Evolutionary conservation across 1,140 invertebrate genomes (phyloP).

Genomic region (Ceratina japonica): DNA sequence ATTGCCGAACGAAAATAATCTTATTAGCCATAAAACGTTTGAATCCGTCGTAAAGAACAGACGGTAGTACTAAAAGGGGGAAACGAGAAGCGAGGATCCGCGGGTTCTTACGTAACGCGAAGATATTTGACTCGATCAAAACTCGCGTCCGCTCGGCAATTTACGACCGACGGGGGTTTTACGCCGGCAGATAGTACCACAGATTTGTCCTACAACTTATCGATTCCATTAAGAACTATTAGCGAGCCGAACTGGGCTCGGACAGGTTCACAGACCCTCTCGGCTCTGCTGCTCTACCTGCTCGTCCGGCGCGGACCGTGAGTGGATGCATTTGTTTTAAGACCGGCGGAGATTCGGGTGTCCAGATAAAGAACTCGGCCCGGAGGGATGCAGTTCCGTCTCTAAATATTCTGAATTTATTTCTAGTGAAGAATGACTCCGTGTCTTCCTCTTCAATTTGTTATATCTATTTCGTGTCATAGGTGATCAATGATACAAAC

Average conservation of each 20-base stretch:
- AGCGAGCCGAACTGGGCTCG: constrained; percentile 32
- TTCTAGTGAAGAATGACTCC: not conserved
- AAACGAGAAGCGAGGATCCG: not conserved
- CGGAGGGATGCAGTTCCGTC: constrained; percentile 21
- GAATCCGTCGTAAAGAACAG: constrained; percentile 1
- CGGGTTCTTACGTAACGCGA: constrained; percentile 11
- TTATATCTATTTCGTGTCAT: not conserved
- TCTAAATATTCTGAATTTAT: constrained; percentile 46
- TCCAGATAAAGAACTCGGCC: constrained; percentile 50
- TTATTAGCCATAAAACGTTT: constrained; percentile 32
- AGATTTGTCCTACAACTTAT: constrained; percentile 68
- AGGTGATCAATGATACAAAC: not conserved
- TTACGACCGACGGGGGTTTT: constrained; percentile 53
- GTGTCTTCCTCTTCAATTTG: not conserved
- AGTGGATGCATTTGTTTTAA: constrained; percentile 62
- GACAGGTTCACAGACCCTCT: not conserved
- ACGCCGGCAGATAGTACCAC: constrained; percentile 26
- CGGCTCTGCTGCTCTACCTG: constrained; percentile 30
- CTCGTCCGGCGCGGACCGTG: constrained; percentile 19
- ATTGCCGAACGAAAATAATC: constrained; percentile 28
- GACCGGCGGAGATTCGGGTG: constrained; percentile 29
- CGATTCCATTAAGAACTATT: constrained; percentile 70
- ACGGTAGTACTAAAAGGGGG: constrained; percentile 18
- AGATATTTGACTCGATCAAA: not conserved
- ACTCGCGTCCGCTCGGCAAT: constrained; percentile 41